Conservation (phyloP, 2,888 invertebrate species). For the Cataglyphis altisquamis region DNA sequence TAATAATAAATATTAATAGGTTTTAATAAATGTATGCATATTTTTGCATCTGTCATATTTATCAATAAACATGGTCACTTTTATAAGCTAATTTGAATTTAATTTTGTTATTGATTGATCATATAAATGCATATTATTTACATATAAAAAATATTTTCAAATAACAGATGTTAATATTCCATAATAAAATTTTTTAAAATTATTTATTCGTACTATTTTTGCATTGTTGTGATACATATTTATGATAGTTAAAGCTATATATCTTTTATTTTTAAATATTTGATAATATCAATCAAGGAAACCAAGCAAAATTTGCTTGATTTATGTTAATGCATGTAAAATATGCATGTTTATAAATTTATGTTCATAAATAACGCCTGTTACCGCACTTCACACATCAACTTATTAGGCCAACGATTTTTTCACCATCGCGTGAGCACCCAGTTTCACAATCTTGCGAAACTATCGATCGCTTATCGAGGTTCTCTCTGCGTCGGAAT, state of each 20-base stretch:
- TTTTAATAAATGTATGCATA: neutral
- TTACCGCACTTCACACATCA: constrained; percentile 10
- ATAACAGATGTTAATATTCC: neutral
- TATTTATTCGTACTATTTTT: neutral
- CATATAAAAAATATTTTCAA: neutral
- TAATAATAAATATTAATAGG: constrained; percentile 1
- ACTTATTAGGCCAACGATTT: constrained; percentile 12
- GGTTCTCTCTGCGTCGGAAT: neutral
- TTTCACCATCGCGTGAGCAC: constrained; percentile 24
- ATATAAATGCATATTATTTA: neutral
- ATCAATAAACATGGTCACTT: neutral
- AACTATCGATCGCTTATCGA: constrained; percentile 46
- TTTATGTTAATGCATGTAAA: neutral
- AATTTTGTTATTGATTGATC: neutral
- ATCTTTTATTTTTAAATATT: neutral
- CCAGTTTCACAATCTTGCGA: constrained; percentile 43
- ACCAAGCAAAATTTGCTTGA: neutral
- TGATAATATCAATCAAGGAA: neutral
- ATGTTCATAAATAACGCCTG: constrained; percentile 13
- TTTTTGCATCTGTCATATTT: neutral
- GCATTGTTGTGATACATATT: neutral
- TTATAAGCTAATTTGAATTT: neutral
- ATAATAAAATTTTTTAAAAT: neutral
- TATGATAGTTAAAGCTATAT: neutral
- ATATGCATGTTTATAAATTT: neutral